Conservation (phyloP, 2,888 invertebrate species). For the Malthinus flaveolus region DNA sequence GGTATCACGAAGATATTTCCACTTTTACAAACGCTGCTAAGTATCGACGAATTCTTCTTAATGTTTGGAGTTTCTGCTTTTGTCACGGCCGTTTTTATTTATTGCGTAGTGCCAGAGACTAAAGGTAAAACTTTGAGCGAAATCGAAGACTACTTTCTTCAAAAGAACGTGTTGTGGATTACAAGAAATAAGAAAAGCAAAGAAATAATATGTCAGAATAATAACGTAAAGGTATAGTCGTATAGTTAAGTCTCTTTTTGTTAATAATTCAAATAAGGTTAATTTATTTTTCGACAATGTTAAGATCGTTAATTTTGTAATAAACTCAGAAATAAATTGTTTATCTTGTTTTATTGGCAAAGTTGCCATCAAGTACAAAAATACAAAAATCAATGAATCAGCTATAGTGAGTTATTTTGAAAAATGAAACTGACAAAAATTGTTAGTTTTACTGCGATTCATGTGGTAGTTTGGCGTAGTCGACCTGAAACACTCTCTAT, state of each 20-base stretch:
- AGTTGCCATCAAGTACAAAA: no score
- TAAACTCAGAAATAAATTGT: not conserved
- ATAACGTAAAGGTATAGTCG: not conserved
- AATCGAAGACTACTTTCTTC: constrained; percentile 78
- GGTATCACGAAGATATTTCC: constrained; percentile 73
- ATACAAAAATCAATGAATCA: no score
- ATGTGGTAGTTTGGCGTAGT: no score
- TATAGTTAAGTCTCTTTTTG: not conserved
- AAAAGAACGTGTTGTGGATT: constrained; percentile 66
- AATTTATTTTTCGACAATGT: constrained; percentile 1
- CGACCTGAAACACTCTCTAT: no score
- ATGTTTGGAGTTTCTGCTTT: constrained; percentile 70
- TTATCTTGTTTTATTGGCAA: no score
- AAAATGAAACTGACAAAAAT: no score
- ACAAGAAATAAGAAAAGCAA: constrained; percentile 52
- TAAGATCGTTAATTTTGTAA: constrained; percentile 2
- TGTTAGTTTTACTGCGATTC: no score
- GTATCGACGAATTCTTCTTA: constrained; percentile 70
- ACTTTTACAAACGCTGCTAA: constrained; percentile 60
- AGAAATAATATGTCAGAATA: constrained; percentile 1
- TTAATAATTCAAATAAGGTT: not conserved
- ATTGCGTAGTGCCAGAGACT: constrained; percentile 73
- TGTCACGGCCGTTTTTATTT: constrained; percentile 66
- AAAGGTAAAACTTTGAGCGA: constrained; percentile 71
- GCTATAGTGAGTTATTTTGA: no score